phyloP scores from a whole-genome alignment of 2,797 vertebrate genomes.

The Dendrocincla fuliginosa region DNA sequence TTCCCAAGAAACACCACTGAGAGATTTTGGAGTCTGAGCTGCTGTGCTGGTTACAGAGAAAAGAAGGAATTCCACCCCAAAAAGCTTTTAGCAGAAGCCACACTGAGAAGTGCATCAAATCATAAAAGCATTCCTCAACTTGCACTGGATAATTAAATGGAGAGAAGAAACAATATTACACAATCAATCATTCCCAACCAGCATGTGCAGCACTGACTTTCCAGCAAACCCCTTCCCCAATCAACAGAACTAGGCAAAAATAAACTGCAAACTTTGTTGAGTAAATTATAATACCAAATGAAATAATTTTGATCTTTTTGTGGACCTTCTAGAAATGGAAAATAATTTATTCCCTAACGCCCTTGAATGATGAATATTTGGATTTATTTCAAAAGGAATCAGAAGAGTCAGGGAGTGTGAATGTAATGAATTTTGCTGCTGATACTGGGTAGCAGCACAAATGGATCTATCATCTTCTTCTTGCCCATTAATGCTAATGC shows the following conservation, averaged over 20 bases:
- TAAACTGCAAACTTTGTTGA: constrained; percentile 2
- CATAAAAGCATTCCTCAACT: background rate
- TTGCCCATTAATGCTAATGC: constrained; percentile 53
- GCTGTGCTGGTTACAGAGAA: background rate
- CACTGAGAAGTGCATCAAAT: background rate
- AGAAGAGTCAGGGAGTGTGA: background rate
- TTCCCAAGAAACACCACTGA: background rate
- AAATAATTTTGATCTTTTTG: constrained; percentile 41
- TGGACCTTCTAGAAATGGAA: constrained; percentile 20
- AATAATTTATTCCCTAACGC: constrained; percentile 28
- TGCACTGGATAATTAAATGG: background rate
- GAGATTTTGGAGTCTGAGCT: background rate
- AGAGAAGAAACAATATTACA: background rate
- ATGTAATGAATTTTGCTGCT: constrained; percentile 28
- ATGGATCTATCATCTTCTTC: constrained; percentile 24
- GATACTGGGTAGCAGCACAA: background rate
- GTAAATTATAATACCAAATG: constrained; percentile 48
- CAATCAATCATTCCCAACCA: background rate
- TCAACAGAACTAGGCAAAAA: background rate
- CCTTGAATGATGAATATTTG: constrained; percentile 39
- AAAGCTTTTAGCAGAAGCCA: background rate
- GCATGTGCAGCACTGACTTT: background rate
- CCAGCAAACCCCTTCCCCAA: background rate
- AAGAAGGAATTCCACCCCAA: background rate
- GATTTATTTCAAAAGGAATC: constrained; percentile 49